Conservation (phyloP, 2,113 vertebrate species). For the Zosterops hypoxanthus region DNA sequence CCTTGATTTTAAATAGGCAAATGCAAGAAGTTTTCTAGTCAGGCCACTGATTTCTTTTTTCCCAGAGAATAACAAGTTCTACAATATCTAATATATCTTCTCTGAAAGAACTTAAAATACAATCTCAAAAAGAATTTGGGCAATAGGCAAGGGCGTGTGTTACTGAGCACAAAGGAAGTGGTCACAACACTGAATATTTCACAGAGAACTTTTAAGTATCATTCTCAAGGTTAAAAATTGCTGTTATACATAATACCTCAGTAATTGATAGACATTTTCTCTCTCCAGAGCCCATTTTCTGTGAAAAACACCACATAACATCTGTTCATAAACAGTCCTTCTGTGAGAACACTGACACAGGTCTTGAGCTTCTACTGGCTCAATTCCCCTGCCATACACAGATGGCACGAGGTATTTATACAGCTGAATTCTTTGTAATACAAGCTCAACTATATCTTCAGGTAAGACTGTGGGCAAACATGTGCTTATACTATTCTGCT, state of each 20-base stretch:
- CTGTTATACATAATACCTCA: conserved; percentile 82
- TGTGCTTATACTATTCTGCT: conserved; percentile 74
- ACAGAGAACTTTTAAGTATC: conserved; percentile 76
- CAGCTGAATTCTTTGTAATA: conserved; percentile 84
- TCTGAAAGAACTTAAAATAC: conserved; percentile 1
- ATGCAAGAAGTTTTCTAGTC: neutral
- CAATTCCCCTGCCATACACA: conserved; percentile 95
- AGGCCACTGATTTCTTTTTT: neutral
- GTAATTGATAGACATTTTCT: conserved; percentile 93
- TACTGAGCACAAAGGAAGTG: conserved; percentile 71
- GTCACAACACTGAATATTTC: conserved; percentile 50
- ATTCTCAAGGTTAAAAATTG: conserved; percentile 88
- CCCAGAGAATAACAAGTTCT: neutral
- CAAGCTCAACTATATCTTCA: conserved; percentile 82
- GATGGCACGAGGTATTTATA: conserved; percentile 88
- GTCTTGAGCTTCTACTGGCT: conserved; percentile 83
- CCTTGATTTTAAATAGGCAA: neutral
- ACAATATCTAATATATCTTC: neutral
- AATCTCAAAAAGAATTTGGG: neutral
- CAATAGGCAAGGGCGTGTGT: conserved; percentile 8
- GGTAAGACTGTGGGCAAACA: conserved; percentile 87
- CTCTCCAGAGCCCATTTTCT: conserved; percentile 92
- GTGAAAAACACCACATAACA: conserved; percentile 94
- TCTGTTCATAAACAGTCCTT: conserved; percentile 99
- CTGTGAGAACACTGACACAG: conserved; percentile 92